phyloP scores from a whole-genome alignment of 2,888 invertebrate genomes.

The Branchinecta sandiegonensis region DNA sequence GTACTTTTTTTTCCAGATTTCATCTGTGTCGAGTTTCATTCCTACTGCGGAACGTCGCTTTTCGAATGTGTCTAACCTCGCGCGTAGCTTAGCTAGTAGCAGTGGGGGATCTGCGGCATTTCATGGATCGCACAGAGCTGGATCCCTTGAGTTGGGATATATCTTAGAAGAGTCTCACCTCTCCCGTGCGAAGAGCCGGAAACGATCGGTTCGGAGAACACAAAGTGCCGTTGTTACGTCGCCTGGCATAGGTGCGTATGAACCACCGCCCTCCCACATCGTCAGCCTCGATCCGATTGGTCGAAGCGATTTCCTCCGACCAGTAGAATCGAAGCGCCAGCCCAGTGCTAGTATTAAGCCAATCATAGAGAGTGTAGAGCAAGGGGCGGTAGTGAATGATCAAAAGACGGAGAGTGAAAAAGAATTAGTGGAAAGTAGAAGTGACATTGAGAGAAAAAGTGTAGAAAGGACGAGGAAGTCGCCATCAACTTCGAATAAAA shows the following conservation, averaged over 20 bases:
- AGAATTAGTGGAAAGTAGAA: not conserved
- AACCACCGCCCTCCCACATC: slow-evolving; percentile 29
- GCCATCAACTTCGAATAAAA: slow-evolving; percentile 7
- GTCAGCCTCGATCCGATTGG: slow-evolving; percentile 30
- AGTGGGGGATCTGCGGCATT: slow-evolving; percentile 26
- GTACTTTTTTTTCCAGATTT: not conserved
- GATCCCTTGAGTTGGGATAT: slow-evolving; percentile 43
- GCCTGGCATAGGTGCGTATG: slow-evolving; percentile 1
- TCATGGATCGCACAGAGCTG: slow-evolving; percentile 36
- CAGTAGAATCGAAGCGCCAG: not conserved
- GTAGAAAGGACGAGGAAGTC: slow-evolving; percentile 7
- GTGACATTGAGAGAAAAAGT: not conserved
- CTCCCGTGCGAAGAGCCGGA: slow-evolving; percentile 17
- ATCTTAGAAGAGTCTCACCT: slow-evolving; percentile 4
- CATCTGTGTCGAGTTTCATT: not conserved
- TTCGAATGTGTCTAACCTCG: slow-evolving; percentile 29
- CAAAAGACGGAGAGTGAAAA: not conserved
- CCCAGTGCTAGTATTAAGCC: not conserved
- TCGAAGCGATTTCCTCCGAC: slow-evolving; percentile 16
- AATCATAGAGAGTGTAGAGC: not conserved
- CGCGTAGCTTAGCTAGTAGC: slow-evolving; percentile 26
- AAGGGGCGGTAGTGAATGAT: not conserved
- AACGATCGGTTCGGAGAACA: slow-evolving; percentile 25
- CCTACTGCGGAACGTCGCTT: slow-evolving; percentile 27
- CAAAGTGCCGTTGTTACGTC: slow-evolving; percentile 19